phyloP scores from a whole-genome alignment of 2,888 invertebrate genomes.

The Acleris emargana region DNA sequence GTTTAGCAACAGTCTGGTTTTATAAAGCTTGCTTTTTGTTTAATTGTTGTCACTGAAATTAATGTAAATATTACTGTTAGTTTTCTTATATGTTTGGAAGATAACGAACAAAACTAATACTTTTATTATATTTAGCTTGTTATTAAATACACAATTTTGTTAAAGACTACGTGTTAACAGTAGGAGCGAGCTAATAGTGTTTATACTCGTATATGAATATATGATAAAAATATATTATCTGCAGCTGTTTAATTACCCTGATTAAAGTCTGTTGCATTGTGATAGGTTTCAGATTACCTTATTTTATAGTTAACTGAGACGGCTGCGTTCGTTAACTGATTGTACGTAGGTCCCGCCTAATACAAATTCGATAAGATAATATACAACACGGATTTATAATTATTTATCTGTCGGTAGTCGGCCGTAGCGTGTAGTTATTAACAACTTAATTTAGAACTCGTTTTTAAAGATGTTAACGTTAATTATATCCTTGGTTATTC shows the following conservation, averaged over 20 bases:
- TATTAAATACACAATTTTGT: too few relatives aligned
- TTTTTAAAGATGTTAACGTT: conserved; percentile 54
- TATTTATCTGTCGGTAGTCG: conserved; percentile 10
- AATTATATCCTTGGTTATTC: conserved; percentile 53
- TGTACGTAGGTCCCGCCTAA: conserved; percentile 3
- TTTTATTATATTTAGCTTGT: too few relatives aligned
- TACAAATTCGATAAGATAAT: conserved; percentile 19
- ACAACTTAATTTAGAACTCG: conserved; percentile 5
- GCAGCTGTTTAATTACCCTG: neutral
- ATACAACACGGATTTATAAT: conserved; percentile 16
- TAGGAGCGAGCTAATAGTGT: too few relatives aligned
- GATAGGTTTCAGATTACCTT: conserved; percentile 11
- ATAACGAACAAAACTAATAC: too few relatives aligned
- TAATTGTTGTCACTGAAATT: too few relatives aligned
- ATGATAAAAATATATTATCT: neutral
- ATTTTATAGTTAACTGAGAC: neutral
- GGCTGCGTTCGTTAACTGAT: conserved; percentile 13
- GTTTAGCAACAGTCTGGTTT: too few relatives aligned
- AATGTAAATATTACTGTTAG: too few relatives aligned
- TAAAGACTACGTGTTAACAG: too few relatives aligned
- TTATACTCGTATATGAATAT: too few relatives aligned
- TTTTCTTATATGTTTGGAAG: too few relatives aligned
- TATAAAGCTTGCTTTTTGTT: too few relatives aligned
- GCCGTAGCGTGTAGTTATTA: neutral
- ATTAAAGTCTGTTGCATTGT: conserved; percentile 2